These are phyloP conservation scores for Gymnoscopelus microlampas DNA, from an alignment of 2,797 vertebrate genomes.

Conservation along the genomic window DNA sequence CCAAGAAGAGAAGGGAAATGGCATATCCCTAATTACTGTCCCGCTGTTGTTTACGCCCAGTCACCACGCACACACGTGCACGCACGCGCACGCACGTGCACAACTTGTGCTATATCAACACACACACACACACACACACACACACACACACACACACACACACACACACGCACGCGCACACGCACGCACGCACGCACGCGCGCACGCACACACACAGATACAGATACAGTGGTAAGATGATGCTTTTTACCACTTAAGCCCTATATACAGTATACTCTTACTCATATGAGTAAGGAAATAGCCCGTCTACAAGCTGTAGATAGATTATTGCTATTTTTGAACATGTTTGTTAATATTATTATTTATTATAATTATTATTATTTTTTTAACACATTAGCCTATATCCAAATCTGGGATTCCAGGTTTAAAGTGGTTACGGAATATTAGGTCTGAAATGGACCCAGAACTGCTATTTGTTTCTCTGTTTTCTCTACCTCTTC, in stretches of 20 bases:
- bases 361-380: too few species aligned
- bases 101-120: neutral
- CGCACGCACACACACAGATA: neutral
- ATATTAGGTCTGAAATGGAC: slow-evolving; percentile 15
- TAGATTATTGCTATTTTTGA: too few species aligned
- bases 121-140: slow-evolving; percentile 9
- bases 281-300: too few species aligned
- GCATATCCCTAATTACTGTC: slow-evolving; percentile 77
- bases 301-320: too few species aligned
- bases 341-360: too few species aligned
- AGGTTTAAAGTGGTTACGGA: too few species aligned
- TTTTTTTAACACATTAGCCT: too few species aligned
- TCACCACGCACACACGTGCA: slow-evolving; percentile 17
- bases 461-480: slow-evolving; percentile 26
- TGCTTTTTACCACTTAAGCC: slow-evolving; percentile 20
- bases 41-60: slow-evolving; percentile 60
- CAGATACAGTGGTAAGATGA: slow-evolving; percentile 18
- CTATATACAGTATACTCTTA: too few species aligned
- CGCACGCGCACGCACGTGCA: neutral
- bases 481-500: slow-evolving; percentile 7
- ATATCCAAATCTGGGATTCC: too few species aligned
- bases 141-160: slow-evolving; percentile 16
- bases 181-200: slow-evolving; percentile 1
- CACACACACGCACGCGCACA: slow-evolving; percentile 2
- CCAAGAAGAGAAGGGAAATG: slow-evolving; percentile 68